These are phyloP conservation scores for Bimastos eiseni DNA, from an alignment of 2,888 invertebrate species.

Conservation along the genomic window DNA sequence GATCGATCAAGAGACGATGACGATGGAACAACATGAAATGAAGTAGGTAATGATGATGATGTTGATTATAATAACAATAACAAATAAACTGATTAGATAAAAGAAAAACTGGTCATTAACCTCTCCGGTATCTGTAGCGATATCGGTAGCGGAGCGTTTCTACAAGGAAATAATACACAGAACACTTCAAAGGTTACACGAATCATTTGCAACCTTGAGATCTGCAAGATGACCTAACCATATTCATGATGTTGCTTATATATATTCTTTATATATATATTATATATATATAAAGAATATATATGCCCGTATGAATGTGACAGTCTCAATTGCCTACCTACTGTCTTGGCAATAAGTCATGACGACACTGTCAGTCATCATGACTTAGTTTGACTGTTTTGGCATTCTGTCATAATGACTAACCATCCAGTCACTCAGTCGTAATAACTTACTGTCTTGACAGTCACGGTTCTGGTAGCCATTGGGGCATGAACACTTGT, in stretches of 20 bases:
- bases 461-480: slow-evolving; percentile 55
- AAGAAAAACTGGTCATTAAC: slow-evolving; percentile 50
- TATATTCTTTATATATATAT: too few species aligned
- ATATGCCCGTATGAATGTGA: too few species aligned
- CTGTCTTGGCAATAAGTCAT: too few species aligned
- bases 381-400: too few species aligned
- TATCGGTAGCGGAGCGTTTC: slow-evolving; percentile 52
- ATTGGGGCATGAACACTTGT: slow-evolving; percentile 62
- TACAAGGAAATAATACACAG: background rate
- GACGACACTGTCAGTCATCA: too few species aligned
- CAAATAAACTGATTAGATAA: too few species aligned
- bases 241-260: background rate
- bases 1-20: background rate
- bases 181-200: background rate
- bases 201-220: background rate
- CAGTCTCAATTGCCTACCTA: too few species aligned
- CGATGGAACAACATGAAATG: background rate
- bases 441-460: slow-evolving; percentile 23
- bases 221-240: background rate
- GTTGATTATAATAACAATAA: too few species aligned
- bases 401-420: too few species aligned
- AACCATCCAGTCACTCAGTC: background rate
- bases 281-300: too few species aligned
- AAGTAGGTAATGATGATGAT: too few species aligned
- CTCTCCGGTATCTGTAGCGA: slow-evolving; percentile 58